A percentile compares a stretch with the other conserved stretches of the same genome.
phyloP scores from a whole-genome alignment of 1,140 invertebrate species.

The Semibalanus balanoides region DNA sequence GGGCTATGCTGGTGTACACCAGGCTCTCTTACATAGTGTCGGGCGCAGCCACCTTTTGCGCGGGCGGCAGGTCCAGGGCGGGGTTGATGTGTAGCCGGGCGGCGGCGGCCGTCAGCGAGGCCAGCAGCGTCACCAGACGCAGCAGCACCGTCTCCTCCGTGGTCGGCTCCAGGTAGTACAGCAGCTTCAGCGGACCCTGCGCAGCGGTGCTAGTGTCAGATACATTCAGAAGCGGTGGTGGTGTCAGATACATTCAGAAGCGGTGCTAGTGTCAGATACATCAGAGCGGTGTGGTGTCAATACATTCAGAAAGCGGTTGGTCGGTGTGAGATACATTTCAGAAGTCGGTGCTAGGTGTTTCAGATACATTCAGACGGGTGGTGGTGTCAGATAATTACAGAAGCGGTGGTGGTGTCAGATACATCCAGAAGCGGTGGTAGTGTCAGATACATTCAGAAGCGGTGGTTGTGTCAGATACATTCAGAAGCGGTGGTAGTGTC shows the following conservation, averaged over 20 bases:
- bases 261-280: neutral
- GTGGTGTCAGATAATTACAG: too few species aligned
- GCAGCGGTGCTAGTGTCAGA: constrained; percentile 16
- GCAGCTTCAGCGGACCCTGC: constrained; percentile 38
- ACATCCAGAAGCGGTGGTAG: too few species aligned
- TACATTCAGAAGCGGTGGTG: too few species aligned
- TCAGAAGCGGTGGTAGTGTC: too few species aligned
- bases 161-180: constrained; percentile 33
- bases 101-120: constrained; percentile 36
- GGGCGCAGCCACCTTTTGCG: constrained; percentile 42
- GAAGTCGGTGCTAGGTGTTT: too few species aligned
- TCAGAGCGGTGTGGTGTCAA: neutral
- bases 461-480: too few species aligned
- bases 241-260: neutral
- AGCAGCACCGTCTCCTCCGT: constrained; percentile 37
- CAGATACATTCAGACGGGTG: too few species aligned
- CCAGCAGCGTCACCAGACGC: constrained; percentile 39
- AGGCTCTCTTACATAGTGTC: constrained; percentile 40
- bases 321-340: too few species aligned
- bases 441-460: too few species aligned
- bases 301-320: too few species aligned
- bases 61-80: constrained; percentile 34
- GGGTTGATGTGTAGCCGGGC: constrained; percentile 32
- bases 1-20: too few species aligned
- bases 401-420: too few species aligned